These are phyloP conservation scores for Ctenodactylus gundi DNA, from an alignment of 2,113 vertebrate species.

Conservation along the genomic window DNA sequence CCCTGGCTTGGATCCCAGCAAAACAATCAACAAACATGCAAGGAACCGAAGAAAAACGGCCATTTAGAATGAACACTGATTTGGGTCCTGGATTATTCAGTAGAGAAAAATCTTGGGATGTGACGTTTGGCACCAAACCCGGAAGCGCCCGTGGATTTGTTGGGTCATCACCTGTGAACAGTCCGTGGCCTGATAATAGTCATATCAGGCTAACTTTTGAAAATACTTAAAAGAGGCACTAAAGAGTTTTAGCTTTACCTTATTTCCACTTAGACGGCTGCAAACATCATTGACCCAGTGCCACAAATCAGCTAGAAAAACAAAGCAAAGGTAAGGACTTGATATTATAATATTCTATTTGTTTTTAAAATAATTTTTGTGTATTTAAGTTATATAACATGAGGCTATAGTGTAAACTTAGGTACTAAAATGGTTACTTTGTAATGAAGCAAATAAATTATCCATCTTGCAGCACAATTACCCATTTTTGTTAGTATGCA, in stretches of 20 bases:
- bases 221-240: background rate
- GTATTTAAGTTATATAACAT: background rate
- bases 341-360: background rate
- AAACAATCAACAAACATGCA: background rate
- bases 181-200: background rate
- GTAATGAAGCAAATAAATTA: background rate
- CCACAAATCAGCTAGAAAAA: constrained; percentile 83
- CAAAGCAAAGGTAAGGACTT: constrained; percentile 45
- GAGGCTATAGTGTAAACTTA: background rate
- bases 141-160: background rate
- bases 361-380: background rate
- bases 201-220: background rate
- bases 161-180: no score
- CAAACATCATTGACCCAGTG: constrained; percentile 84
- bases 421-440: background rate
- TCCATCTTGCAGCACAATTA: background rate
- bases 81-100: background rate
- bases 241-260: constrained; percentile 77
- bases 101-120: no score
- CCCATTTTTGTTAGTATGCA: background rate
- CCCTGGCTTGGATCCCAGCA: background rate
- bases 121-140: background rate
- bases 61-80: background rate
- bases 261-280: constrained; percentile 80
- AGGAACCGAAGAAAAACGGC: background rate